Base-by-base conservation (phyloP, 35 echinoderm and acorn worm species). In the Eucidaris tribuloides region DNA sequence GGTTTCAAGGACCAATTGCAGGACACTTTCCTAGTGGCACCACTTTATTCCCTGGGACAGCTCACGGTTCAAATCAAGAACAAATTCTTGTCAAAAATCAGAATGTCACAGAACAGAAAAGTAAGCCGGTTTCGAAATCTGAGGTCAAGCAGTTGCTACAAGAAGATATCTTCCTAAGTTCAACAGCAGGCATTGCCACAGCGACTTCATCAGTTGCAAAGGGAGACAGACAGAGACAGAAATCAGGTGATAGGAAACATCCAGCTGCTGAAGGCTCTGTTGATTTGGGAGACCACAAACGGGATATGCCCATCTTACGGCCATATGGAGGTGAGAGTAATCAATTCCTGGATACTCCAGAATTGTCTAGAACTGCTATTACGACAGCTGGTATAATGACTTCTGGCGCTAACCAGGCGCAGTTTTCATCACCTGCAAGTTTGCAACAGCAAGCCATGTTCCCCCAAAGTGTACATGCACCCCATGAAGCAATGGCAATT, bases 121-220 rank as follows among this genome's bases (percentile, higher is more conserved):
- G 48, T 11, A 52, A n/a, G n/a, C n/a, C n/a, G n/a, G n/a, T n/a
- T n/a, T n/a, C n/a, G n/a, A 74, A 40, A 41, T 74, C 68, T 20
- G 68, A 74, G 37, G 68, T 74, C 9, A 74, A 74, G 23, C 34
- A 74, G 35, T 74, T 74, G 44, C 20, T 74, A 44, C 34, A 74
- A 74, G 68, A 74, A 74, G 68, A 74, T 20, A 74, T 41, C 1
- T 17, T 74, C 35, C 29, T 74, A 40, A 74, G 7, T 41, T n/a
- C 18, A 32, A 27, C 25, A 31, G 2, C 29, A 64, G 61, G 28
- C 30, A 29, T 34, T 15, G 37, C 61, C 61, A 27, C 18, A 33
- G 3, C 22, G 13, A 34, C 3, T 64, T 64, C 61, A 32, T 11
- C 61, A 29, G 17, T 32, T 64, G 37, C 61, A 15, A 19, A 27